Percentiles rank a stretch among this genome's conserved stretches.
Evolutionary conservation across 2,888 invertebrate species (phyloP).

Genomic region (Petrolisthes cinctipes): DNA sequence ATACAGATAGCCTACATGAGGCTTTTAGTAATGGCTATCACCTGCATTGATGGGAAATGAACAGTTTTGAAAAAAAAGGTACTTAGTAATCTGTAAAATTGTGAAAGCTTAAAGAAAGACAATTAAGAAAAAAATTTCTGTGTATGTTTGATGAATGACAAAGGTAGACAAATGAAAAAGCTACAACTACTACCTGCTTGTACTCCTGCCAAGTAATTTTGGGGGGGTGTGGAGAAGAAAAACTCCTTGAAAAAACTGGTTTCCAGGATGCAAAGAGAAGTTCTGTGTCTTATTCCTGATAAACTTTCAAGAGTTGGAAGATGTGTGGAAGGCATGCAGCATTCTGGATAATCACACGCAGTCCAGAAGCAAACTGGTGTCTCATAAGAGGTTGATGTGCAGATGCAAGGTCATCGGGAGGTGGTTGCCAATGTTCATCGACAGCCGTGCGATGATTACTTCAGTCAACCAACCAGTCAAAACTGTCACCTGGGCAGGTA

Average conservation of each 20-base stretch:
- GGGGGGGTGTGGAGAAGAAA: not conserved
- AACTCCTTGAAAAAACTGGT: not conserved
- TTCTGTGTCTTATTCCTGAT: not conserved
- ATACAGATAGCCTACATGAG: slow-evolving; percentile 31
- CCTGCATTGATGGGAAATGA: slow-evolving; percentile 10
- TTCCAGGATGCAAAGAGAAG: not conserved
- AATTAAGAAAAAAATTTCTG: not conserved
- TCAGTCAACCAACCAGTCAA: no score
- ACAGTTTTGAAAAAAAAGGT: not conserved
- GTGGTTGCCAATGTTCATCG: not conserved
- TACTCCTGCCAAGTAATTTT: not conserved
- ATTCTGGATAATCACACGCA: not conserved
- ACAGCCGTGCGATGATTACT: not conserved
- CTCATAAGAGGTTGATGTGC: slow-evolving; percentile 1
- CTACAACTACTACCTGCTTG: slow-evolving; percentile 12
- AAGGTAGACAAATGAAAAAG: not conserved
- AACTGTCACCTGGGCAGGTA: slow-evolving; percentile 3
- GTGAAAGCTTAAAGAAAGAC: slow-evolving; percentile 11
- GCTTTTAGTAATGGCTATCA: slow-evolving; percentile 50
- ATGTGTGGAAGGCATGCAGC: not conserved
- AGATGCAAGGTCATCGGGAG: not conserved
- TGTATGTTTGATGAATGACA: not conserved
- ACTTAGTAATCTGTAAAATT: slow-evolving; percentile 9
- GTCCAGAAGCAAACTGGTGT: not conserved
- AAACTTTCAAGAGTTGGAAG: not conserved